Conservation (phyloP, 2,888 invertebrate species). For the Plebejus argus region DNA sequence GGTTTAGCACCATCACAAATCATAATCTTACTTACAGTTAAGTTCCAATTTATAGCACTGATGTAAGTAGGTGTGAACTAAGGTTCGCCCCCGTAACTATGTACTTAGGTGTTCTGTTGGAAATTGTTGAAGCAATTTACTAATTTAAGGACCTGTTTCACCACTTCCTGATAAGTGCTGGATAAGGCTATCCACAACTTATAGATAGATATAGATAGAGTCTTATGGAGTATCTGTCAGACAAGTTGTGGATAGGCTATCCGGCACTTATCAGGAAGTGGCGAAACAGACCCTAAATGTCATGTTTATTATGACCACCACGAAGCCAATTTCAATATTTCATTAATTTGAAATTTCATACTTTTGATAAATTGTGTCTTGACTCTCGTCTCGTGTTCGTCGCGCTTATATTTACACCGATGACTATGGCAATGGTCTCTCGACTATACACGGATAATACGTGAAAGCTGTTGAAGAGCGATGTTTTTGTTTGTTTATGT, state of each 20-base stretch:
- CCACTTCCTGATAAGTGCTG: too few relatives aligned
- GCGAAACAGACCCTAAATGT: too few relatives aligned
- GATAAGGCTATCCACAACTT: too few relatives aligned
- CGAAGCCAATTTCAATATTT: background rate
- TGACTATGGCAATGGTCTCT: too few relatives aligned
- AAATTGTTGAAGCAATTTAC: constrained; percentile 6
- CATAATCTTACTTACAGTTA: background rate
- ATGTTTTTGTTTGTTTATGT: constrained; percentile 1
- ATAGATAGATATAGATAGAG: too few relatives aligned
- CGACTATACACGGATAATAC: too few relatives aligned
- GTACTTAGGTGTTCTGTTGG: constrained; percentile 6
- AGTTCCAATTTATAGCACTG: background rate
- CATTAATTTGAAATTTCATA: background rate
- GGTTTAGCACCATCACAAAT: background rate
- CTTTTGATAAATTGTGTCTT: background rate
- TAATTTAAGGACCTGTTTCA: too few relatives aligned
- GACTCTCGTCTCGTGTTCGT: too few relatives aligned
- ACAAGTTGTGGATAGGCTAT: too few relatives aligned
- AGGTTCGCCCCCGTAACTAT: background rate
- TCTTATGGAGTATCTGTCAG: too few relatives aligned
- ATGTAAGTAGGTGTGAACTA: constrained; percentile 5
- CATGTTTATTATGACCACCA: background rate
- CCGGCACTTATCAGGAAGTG: too few relatives aligned
- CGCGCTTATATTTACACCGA: too few relatives aligned
- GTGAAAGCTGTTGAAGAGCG: background rate